A percentile compares a stretch with the other conserved stretches of the same genome.
phyloP scores from a whole-genome alignment of 2,797 vertebrate species.

The Rhinatrema bivittatum region DNA sequence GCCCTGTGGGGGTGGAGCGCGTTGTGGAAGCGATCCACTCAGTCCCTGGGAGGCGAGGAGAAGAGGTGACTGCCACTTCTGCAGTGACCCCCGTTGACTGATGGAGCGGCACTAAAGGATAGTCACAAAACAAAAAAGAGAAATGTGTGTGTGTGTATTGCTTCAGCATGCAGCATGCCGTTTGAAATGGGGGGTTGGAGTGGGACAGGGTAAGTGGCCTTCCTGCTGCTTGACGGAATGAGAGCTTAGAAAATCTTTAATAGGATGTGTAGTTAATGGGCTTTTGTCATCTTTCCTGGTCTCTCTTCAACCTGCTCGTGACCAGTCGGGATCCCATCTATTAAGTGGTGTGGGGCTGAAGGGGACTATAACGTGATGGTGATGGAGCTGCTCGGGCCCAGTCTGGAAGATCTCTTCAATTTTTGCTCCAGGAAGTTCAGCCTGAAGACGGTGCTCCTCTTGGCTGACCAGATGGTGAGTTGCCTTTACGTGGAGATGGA shows the following conservation, averaged over 20 bases:
- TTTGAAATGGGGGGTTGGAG: no score
- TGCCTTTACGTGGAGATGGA: neutral
- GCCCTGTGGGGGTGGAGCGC: no score
- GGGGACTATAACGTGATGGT: conserved; percentile 98
- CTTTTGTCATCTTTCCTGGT: neutral
- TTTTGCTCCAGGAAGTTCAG: conserved; percentile 97
- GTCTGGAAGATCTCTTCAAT: conserved; percentile 94
- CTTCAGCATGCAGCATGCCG: no score
- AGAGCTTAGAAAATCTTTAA: neutral
- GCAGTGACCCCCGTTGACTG: no score
- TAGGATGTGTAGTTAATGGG: neutral
- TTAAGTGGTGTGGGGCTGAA: conserved; percentile 96
- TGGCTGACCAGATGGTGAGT: conserved; percentile 94
- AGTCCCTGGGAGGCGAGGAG: no score
- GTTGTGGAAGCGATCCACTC: no score
- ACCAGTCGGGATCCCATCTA: conserved; percentile 89
- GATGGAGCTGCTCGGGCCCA: conserved; percentile 91
- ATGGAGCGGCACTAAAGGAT: no score
- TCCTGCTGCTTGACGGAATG: no score
- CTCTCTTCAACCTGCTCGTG: neutral
- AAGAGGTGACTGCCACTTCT: no score
- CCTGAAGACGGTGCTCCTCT: conserved; percentile 88
- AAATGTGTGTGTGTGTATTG: no score
- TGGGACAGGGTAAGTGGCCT: neutral
- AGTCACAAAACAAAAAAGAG: no score